Evolutionary conservation across 2,888 invertebrate species (phyloP), one percentile per base, ranked within the genome.

Genomic region (Teinopalpus imperialis): DNA sequence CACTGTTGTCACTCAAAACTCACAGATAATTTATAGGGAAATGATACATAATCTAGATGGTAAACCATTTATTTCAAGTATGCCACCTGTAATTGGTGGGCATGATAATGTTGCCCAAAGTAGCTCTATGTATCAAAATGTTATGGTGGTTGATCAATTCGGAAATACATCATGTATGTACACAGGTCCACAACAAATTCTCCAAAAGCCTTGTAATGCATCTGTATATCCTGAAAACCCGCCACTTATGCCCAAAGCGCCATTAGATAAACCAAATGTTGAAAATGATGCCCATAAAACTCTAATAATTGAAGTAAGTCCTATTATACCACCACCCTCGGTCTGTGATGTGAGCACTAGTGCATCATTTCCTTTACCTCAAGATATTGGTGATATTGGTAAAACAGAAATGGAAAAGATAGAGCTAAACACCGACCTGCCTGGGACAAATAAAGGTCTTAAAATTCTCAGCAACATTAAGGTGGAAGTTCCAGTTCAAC

Each of bases 391-490:
- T 9, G 63, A 55, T 27, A 35, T 42, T 12, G 61, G 60, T 3
- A 59, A 54, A 43, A 16, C 48, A 2, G 41, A 53, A 16, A 43
- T 49, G 39, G 70, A 72, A 16, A 66, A 65, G 45, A 32, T 47
- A n/a, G 72, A 73, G 8, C 16, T 48, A 1, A 74, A 69, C 51
- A 63, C 49, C 63, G 82, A 81, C 10, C 56, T 62, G 3, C 58
- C 73, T 21, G 74, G 75, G 2, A 49, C 75, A 14, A 76, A 61
- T 32, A 86, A 77, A 57, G 88, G 89, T n/a, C 66, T 89, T 6
- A 89, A 89, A 64, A 90, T 90, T 50, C 67, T 90, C 24, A 90
- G 89, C 57, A 89, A 90, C 55, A 82, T 90, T 26, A 90, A 89
- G 55, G 87, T 90, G n/a, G 89, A 90, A 68, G 85, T 89, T 24